These are phyloP conservation scores for Callocephalon fimbriatum DNA, from an alignment of 2,113 vertebrate species.

Conservation along the genomic window DNA sequence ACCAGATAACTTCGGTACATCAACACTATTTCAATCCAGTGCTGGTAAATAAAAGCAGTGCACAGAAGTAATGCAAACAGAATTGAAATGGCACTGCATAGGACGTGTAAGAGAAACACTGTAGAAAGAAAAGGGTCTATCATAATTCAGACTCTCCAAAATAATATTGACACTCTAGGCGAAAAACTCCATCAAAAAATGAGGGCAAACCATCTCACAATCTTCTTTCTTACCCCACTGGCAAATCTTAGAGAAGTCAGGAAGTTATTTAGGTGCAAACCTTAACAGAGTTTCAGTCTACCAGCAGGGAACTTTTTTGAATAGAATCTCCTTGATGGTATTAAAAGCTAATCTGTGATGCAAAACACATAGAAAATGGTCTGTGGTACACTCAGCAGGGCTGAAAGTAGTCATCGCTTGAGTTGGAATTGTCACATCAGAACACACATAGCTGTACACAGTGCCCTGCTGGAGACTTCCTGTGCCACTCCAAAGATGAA, in stretches of 20 bases:
- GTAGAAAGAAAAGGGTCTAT: background rate
- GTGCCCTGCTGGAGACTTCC: background rate
- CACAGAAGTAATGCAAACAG: constrained; percentile 61
- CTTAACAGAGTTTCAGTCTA: background rate
- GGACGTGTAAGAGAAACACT: constrained; percentile 56
- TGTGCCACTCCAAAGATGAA: background rate
- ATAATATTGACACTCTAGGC: background rate
- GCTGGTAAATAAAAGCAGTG: constrained; percentile 63
- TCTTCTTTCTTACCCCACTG: background rate
- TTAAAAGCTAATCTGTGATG: background rate
- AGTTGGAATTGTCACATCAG: background rate
- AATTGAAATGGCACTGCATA: constrained; percentile 44
- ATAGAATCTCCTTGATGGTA: background rate
- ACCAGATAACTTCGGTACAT: constrained; percentile 78
- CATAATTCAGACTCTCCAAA: background rate
- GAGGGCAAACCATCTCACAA: background rate
- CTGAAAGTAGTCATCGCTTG: background rate
- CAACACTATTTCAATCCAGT: constrained; percentile 86
- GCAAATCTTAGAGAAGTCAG: background rate
- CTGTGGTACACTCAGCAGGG: background rate
- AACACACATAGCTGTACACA: background rate
- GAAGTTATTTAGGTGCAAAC: background rate
- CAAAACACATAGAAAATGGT: background rate
- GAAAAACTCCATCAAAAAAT: background rate
- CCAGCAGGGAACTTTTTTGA: background rate